Percentiles rank a stretch among this genome's conserved stretches.
Evolutionary conservation across 2,797 vertebrate genomes (phyloP).

Genomic region (Gastrophryne carolinensis): DNA sequence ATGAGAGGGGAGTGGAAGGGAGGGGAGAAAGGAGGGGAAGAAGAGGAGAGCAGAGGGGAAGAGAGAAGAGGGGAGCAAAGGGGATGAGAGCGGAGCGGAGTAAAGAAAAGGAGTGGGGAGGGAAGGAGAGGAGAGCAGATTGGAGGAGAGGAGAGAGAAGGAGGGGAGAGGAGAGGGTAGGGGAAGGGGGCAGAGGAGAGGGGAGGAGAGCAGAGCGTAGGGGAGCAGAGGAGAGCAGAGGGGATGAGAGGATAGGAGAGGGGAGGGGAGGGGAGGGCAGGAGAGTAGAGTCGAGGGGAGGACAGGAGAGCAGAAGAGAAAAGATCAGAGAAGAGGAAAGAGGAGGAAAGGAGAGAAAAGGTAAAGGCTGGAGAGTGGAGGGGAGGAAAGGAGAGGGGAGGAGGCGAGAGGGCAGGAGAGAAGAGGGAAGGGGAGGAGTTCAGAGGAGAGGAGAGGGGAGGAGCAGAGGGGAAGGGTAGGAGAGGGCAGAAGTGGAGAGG

Average conservation of each 20-base stretch:
- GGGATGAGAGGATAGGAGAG: no score
- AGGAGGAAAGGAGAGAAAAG: not conserved
- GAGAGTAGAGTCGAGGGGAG: not conserved
- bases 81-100: no score
- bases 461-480: no score
- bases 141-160: no score
- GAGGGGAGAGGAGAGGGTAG: no score
- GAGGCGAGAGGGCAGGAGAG: not conserved
- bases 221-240: no score
- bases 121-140: no score
- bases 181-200: not conserved
- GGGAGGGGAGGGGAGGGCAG: not conserved
- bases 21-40: no score
- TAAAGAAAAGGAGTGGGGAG: no score
- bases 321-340: no score
- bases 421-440: not conserved
- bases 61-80: not conserved
- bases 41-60: not conserved
- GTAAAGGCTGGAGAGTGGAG: not conserved
- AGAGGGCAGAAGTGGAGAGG: no score
- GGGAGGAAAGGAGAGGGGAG: not conserved
- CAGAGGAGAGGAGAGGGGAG: not conserved
- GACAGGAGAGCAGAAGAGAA: not conserved
- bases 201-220: not conserved
- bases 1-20: not conserved